Evolutionary conservation across 2,797 vertebrate genomes (phyloP), one percentile per base, ranked within the genome.

Genomic region (Anolis apletophallus): DNA sequence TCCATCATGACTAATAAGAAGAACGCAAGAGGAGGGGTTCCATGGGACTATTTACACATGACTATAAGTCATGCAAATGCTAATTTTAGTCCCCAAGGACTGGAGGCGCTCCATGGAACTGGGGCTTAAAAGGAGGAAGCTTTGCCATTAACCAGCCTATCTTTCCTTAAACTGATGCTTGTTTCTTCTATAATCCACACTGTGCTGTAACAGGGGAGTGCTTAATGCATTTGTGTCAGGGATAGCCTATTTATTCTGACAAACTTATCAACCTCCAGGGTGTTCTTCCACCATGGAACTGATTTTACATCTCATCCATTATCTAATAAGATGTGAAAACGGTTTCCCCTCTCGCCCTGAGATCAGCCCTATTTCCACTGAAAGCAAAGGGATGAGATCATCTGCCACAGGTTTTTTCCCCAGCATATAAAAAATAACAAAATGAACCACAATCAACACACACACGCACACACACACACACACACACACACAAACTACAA

Each of bases 161-260:
- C 55, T 93, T 93, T 88, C 91, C 83, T 85, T 81, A 90, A 89
- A 90, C 89, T 90, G 93, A 90, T 79, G 84, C 91, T 88, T 80
- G 82, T 94, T 93, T 94, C 88, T 91, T 93, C 92, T 88, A 87
- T 88, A 89, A 91, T 91, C 85, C 73, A 84, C 90, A 87, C 90
- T 92, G 86, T 86, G 85, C 85, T 90, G 85, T 90, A 86, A 93
- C 89, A 90, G 91, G 88, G 84, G 93, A 92, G 87, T 81, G 59
- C 87, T 93, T 93, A 92, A 93, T 94, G 93, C 87, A 86, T 94
- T 94, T 93, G 91, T 94, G 92, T 94, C 92, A 90, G 92, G 93
- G 92, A 94, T 95, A 91, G 88, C 94, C 95, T 95, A 93, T 96
- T 95, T 96, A 94, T 95, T 95, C 92, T 96, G 95, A 97, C 95